Conservation (phyloP, 2,888 invertebrate genomes). For the Reticulitermes lucifugus region DNA sequence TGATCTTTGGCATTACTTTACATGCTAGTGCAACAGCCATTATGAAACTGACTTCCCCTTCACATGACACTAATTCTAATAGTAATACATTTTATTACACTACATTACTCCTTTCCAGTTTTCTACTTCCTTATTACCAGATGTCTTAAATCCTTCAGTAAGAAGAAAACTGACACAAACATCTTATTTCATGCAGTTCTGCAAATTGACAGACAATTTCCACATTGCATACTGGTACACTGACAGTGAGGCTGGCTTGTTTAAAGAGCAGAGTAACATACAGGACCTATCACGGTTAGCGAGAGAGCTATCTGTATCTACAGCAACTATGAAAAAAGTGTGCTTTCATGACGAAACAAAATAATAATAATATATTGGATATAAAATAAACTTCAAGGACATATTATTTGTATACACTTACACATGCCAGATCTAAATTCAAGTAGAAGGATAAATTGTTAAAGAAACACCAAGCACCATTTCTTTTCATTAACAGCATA, state of each 20-base stretch:
- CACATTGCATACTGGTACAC: conserved; percentile 17
- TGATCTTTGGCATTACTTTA: background rate
- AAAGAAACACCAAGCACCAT: too few species aligned
- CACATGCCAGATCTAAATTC: too few species aligned
- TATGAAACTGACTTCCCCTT: background rate
- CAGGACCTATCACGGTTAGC: background rate
- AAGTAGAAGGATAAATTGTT: too few species aligned
- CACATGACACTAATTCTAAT: background rate
- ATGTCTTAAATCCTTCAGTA: background rate
- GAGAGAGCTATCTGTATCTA: too few species aligned
- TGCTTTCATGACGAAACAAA: too few species aligned
- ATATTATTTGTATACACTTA: too few species aligned
- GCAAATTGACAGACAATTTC: conserved; percentile 35
- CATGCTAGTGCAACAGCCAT: conserved; percentile 10
- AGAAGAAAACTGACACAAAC: conserved; percentile 36
- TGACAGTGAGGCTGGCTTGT: background rate
- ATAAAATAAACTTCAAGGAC: too few species aligned
- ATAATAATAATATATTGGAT: too few species aligned
- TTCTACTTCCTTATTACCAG: background rate
- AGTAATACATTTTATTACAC: background rate
- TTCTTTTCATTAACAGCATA: too few species aligned
- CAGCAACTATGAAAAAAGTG: too few species aligned
- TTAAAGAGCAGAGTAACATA: background rate
- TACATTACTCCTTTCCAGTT: background rate
- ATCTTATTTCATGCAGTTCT: background rate